phyloP scores from a whole-genome alignment of 2,888 invertebrate species.

The Trypoxylon attenuatum region DNA sequence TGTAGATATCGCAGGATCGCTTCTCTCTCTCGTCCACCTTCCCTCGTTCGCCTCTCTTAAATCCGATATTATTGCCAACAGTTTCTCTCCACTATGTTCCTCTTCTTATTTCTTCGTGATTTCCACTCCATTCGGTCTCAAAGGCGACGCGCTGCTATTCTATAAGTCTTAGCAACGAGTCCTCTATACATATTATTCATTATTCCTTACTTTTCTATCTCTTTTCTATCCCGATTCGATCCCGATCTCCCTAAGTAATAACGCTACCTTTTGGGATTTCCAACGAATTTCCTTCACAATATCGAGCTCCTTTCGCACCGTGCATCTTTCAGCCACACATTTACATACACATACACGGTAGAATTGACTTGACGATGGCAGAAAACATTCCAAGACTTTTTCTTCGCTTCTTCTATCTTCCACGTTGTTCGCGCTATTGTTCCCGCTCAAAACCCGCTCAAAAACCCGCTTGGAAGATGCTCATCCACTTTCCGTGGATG shows the following conservation, averaged over 20 bases:
- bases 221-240: background rate
- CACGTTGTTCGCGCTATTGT: too few relatives aligned
- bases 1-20: slow-evolving; percentile 24
- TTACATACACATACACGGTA: slow-evolving; percentile 31
- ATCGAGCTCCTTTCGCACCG: slow-evolving; percentile 13
- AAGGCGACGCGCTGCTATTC: background rate
- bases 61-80: slow-evolving; percentile 51
- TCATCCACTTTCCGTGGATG: too few relatives aligned
- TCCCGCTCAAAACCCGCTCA: too few relatives aligned
- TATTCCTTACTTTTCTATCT: too few relatives aligned
- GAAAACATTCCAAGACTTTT: slow-evolving; percentile 34
- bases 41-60: slow-evolving; percentile 2
- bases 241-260: background rate
- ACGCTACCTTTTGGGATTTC: background rate
- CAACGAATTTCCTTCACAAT: slow-evolving; percentile 18
- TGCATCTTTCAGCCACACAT: slow-evolving; percentile 8
- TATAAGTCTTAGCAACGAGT: slow-evolving; percentile 4
- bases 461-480: too few relatives aligned
- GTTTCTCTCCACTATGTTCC: slow-evolving; percentile 7
- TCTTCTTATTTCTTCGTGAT: background rate
- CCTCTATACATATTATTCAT: background rate
- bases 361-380: slow-evolving; percentile 52
- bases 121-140: background rate
- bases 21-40: slow-evolving; percentile 7
- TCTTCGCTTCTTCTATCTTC: too few relatives aligned